Conservation (phyloP, 2,888 invertebrate species). For the Dysmachus trigonus region DNA sequence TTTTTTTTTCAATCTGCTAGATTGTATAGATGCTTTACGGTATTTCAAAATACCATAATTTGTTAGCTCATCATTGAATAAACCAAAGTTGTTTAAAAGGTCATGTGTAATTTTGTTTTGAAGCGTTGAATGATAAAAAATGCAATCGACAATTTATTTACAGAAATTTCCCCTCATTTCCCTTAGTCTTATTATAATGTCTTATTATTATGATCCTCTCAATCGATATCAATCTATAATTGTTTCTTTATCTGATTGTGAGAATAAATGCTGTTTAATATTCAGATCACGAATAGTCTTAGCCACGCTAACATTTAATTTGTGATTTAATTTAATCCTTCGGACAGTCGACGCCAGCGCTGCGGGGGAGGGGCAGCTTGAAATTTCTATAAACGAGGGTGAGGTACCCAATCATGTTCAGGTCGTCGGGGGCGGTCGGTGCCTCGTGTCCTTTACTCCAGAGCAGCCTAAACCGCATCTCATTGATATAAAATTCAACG, state of each 20-base stretch:
- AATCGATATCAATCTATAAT: not conserved
- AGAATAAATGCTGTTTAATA: not conserved
- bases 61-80: too few species aligned
- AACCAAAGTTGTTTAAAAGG: too few species aligned
- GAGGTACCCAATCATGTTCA: conserved; percentile 98
- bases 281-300: not conserved
- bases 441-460: conserved; percentile 93
- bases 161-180: too few species aligned
- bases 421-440: conserved; percentile 94
- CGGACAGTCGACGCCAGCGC: conserved; percentile 94
- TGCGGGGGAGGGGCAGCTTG: conserved; percentile 98
- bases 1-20: too few species aligned
- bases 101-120: too few species aligned
- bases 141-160: not conserved
- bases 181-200: not conserved
- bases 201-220: not conserved
- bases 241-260: not conserved
- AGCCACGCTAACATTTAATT: not conserved
- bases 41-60: too few species aligned
- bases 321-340: not conserved
- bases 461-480: conserved; percentile 90
- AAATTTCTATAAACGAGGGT: conserved; percentile 99
- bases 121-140: too few species aligned
- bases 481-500: conserved; percentile 96
- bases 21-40: too few species aligned